A percentile compares a stretch with the other conserved stretches of the same genome.
phyloP scores from a whole-genome alignment of 2,888 invertebrate species.

The Eupelmus urozonus region DNA sequence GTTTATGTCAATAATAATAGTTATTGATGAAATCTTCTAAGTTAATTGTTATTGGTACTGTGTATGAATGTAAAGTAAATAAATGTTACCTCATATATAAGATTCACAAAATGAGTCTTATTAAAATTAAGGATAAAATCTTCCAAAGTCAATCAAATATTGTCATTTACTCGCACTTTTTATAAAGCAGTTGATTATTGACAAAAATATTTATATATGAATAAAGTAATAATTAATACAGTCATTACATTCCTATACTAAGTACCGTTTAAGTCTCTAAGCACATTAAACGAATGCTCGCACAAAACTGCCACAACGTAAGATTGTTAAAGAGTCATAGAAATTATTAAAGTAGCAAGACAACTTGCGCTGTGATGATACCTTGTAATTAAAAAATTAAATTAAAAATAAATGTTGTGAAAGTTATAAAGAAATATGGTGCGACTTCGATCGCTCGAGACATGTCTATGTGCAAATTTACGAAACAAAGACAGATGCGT shows the following conservation, averaged over 20 bases:
- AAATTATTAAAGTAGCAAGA: slow-evolving; percentile 41
- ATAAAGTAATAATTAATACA: slow-evolving; percentile 32
- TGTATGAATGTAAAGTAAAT: slow-evolving; percentile 58
- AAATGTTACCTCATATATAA: slow-evolving; percentile 53
- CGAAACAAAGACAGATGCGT: slow-evolving; percentile 14
- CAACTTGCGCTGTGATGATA: slow-evolving; percentile 53
- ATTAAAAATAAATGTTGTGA: slow-evolving; percentile 42
- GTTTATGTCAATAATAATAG: slow-evolving; percentile 67
- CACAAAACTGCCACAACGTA: slow-evolving; percentile 54
- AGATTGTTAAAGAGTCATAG: slow-evolving; percentile 55
- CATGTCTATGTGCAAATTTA: slow-evolving; percentile 31
- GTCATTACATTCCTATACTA: slow-evolving; percentile 59
- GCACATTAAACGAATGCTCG: slow-evolving; percentile 52
- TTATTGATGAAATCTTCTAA: slow-evolving; percentile 65
- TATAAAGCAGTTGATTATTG: slow-evolving; percentile 46
- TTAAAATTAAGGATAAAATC: slow-evolving; percentile 45
- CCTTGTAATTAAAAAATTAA: slow-evolving; percentile 18
- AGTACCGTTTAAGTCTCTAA: slow-evolving; percentile 53
- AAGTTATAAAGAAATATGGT: slow-evolving; percentile 32
- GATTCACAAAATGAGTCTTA: slow-evolving; percentile 41
- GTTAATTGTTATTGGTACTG: slow-evolving; percentile 62
- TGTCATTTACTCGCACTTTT: slow-evolving; percentile 52
- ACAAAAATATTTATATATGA: slow-evolving; percentile 42
- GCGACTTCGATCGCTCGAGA: slow-evolving; percentile 54
- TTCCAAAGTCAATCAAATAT: slow-evolving; percentile 58